Evolutionary conservation across 2,888 invertebrate genomes (phyloP).

Genomic region (Calameuta pallipes): DNA sequence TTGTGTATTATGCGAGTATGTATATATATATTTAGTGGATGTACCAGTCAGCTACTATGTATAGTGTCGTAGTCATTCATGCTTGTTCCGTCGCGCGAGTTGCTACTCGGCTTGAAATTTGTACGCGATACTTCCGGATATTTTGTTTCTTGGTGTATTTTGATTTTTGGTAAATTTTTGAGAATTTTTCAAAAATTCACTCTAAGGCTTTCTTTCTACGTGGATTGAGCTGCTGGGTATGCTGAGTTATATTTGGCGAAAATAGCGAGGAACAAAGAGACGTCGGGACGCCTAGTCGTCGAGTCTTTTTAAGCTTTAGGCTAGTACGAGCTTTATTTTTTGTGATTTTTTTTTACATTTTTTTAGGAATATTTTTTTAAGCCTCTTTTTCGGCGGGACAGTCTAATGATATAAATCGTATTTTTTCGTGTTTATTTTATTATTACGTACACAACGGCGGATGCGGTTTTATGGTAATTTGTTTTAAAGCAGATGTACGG

Average conservation of each 20-base stretch:
- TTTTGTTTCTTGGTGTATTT: neutral
- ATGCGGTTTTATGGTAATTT: neutral
- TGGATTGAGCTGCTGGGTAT: neutral
- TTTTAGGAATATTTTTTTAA: too few species aligned
- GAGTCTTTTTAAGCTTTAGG: neutral
- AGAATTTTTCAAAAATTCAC: neutral
- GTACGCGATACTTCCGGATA: neutral
- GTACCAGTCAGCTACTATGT: neutral
- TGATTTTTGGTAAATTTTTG: neutral
- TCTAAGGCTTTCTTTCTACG: neutral
- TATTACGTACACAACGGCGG: neutral
- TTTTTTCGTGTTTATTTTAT: neutral
- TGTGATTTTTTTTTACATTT: neutral
- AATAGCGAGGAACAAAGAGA: conserved; percentile 42
- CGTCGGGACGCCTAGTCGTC: conserved; percentile 4
- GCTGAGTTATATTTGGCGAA: conserved; percentile 16
- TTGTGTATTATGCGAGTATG: neutral
- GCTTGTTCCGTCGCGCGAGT: neutral
- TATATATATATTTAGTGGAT: neutral
- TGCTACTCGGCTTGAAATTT: neutral
- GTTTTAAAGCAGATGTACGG: neutral
- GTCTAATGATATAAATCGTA: neutral
- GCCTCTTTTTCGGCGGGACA: too few species aligned
- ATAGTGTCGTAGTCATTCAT: neutral
- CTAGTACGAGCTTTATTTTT: neutral